These are phyloP conservation scores for Hermaeophaga mercurialis DNA, from an alignment of 2,888 invertebrate species.

Conservation along the genomic window DNA sequence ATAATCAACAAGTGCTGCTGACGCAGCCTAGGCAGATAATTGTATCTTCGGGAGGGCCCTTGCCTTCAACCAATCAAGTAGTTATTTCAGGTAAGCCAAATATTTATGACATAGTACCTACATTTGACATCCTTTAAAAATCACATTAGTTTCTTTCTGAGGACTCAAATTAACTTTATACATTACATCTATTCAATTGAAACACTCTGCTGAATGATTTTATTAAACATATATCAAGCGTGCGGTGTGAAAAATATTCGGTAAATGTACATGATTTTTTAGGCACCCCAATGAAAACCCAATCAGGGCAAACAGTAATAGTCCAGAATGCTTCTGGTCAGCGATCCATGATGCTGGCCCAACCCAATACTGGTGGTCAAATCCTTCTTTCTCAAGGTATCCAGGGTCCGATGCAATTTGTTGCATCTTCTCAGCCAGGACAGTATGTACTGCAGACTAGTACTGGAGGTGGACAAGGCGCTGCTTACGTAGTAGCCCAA, in stretches of 20 bases:
- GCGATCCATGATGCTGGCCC: constrained; percentile 52
- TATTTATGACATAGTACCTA: no score
- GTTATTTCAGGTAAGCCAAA: constrained; percentile 44
- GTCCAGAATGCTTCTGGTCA: constrained; percentile 54
- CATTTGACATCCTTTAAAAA: no score
- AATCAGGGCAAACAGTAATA: constrained; percentile 54
- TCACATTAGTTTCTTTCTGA: not conserved
- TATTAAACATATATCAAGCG: no score
- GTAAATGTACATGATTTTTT: constrained; percentile 15
- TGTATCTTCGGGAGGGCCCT: constrained; percentile 54
- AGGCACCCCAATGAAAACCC: constrained; percentile 53
- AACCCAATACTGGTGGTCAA: constrained; percentile 50
- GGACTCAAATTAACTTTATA: not conserved
- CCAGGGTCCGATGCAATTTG: constrained; percentile 58
- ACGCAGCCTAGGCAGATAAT: constrained; percentile 62
- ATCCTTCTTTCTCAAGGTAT: constrained; percentile 53
- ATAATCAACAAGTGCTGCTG: constrained; percentile 51
- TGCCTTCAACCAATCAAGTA: constrained; percentile 46
- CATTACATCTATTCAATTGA: no score
- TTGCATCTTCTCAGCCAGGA: constrained; percentile 55
- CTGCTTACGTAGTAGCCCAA: constrained; percentile 69
- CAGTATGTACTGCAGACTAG: constrained; percentile 62
- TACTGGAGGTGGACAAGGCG: constrained; percentile 59
- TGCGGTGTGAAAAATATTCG: no score
- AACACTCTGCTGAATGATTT: no score